Conservation (phyloP, 2,888 invertebrate genomes). For the Onchidella celtica region DNA sequence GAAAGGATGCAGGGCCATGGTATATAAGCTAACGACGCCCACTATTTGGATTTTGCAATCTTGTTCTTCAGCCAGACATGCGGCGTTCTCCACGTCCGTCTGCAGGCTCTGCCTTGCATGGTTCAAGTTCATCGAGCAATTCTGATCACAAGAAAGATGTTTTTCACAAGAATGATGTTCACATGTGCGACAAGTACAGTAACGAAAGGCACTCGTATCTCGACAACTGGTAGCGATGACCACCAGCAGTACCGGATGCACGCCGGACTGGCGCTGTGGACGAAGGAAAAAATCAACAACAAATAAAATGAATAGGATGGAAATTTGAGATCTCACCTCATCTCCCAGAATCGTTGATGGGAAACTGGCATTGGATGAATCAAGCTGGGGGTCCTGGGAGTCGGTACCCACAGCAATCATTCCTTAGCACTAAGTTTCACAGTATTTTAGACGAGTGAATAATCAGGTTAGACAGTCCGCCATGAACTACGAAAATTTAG, state of each 20-base stretch:
- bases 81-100: too few relatives aligned
- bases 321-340: slow-evolving; percentile 47
- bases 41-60: slow-evolving; percentile 50
- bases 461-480: slow-evolving; percentile 46
- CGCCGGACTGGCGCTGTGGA: background rate
- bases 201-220: too few relatives aligned
- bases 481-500: slow-evolving; percentile 50
- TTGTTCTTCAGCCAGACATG: background rate
- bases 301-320: background rate
- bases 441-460: slow-evolving; percentile 11
- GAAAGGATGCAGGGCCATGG: too few relatives aligned
- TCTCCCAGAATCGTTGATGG: slow-evolving; percentile 21
- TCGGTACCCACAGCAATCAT: slow-evolving; percentile 49
- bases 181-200: background rate
- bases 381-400: slow-evolving; percentile 38
- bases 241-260: too few relatives aligned
- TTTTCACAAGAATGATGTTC: too few relatives aligned
- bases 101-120: too few relatives aligned
- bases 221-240: too few relatives aligned
- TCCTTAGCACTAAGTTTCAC: slow-evolving; percentile 18
- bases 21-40: slow-evolving; percentile 44
- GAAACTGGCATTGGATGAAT: slow-evolving; percentile 33
- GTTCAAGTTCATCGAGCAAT: too few relatives aligned
- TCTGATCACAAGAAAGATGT: too few relatives aligned
- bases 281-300: background rate